Percentiles rank a stretch among this genome's conserved stretches.
Evolutionary conservation across 2,797 vertebrate species (phyloP).

Genomic region (Falco novaeseelandiae): DNA sequence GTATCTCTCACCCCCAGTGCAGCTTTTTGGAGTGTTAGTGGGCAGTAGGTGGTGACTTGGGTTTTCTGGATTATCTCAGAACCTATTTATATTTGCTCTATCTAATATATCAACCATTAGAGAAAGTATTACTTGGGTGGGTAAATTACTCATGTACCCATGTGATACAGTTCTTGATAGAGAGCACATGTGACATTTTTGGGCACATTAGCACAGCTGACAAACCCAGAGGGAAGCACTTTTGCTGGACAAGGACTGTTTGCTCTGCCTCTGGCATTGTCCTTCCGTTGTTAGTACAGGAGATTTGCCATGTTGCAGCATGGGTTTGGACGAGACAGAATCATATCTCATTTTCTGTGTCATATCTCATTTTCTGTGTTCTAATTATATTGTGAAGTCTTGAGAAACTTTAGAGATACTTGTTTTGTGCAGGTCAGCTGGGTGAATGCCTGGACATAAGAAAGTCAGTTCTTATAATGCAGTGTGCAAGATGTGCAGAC

Average conservation of each 20-base stretch:
- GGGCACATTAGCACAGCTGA: not conserved
- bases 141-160: not conserved
- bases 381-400: not conserved
- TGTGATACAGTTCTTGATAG: slow-evolving; percentile 9
- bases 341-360: not conserved
- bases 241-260: not conserved
- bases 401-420: not conserved
- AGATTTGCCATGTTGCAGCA: not conserved
- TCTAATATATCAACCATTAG: slow-evolving; percentile 32
- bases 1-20: not conserved
- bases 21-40: not conserved
- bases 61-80: slow-evolving; percentile 42
- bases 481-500: not conserved
- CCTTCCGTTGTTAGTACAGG: not conserved
- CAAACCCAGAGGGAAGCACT: not conserved
- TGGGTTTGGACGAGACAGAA: not conserved
- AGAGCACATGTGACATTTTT: slow-evolving; percentile 25
- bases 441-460: not conserved
- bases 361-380: not conserved
- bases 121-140: slow-evolving; percentile 13
- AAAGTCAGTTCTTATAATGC: not conserved
- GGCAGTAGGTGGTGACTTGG: not conserved
- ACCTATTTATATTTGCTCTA: slow-evolving; percentile 57
- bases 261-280: not conserved
- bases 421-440: not conserved